Evolutionary conservation across 2,888 invertebrate genomes (phyloP), one percentile per base, ranked within the genome.

Genomic region (Reticulitermes lucifugus): DNA sequence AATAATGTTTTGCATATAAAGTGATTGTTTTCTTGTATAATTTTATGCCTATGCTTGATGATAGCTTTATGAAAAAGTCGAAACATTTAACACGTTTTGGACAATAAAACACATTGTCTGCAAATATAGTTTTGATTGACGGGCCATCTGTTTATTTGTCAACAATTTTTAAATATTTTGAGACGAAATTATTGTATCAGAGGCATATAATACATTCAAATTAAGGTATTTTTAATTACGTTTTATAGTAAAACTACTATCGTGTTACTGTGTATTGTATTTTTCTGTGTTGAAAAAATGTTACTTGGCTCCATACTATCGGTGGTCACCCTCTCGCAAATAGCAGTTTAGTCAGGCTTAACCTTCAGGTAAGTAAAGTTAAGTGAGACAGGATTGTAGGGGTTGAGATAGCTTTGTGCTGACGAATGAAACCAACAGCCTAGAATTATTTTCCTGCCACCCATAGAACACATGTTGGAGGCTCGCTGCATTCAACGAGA

Each of bases 301-400:
- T 71, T 29, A 25, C 71, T 71, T 71, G 35, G 71, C 29, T 25
- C 29, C 71, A 25, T 9, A 29, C 14, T 14, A 18, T 18, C 35
- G 25, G n/a, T 29, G 71, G 14, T 21, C 60, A 60, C 18, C 21
- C 60, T 60, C 22, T 60, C 21, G 0, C 10, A 71, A 71, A 71
- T 71, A 71, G 7, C 71, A 46, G 71, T 71, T 71, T 71, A 71
- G 71, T 71, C 71, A 71, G 59, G 25, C 25, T n/a, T 71, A 71
- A 71, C 71, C 71, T 71, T 71, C 25, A 71, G 4, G 35, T 29
- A 1, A 25, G 71, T 29, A 71, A 0, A 25, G 71, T 71, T 71
- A 71, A 29, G n/a, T 25, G 12, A 71, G 71, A 35, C 25, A 71
- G 35, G 0, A 29, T 25, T 9, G 29, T 29, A 25, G 10, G 71